These are phyloP conservation scores for Streptopelia turtur DNA, from an alignment of 2,797 vertebrate genomes.

Conservation along the genomic window DNA sequence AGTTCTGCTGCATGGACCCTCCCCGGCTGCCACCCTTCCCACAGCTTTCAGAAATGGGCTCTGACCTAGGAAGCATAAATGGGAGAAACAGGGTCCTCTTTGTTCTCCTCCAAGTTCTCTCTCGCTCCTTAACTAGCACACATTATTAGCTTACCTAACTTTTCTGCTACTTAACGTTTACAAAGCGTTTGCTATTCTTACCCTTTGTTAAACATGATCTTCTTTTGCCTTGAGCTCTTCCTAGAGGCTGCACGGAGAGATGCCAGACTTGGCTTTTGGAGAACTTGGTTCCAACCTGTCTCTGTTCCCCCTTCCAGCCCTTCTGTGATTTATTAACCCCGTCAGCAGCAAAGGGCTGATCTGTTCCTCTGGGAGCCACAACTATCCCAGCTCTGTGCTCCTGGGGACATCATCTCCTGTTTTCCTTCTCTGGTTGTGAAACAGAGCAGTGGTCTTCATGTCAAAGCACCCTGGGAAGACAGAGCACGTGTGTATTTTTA, in stretches of 20 bases:
- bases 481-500: not conserved
- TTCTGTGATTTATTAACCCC: not conserved
- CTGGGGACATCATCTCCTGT: not conserved
- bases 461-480: not conserved
- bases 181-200: no score
- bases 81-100: not conserved
- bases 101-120: not conserved
- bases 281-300: not conserved
- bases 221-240: not conserved
- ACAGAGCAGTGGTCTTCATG: not conserved
- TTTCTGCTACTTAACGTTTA: not conserved
- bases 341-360: not conserved
- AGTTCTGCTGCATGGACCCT: not conserved
- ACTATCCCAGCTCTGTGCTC: not conserved
- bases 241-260: not conserved
- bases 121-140: not conserved
- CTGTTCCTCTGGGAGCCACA: not conserved
- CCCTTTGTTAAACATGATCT: not conserved
- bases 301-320: not conserved
- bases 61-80: not conserved
- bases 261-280: not conserved
- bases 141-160: not conserved
- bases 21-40: not conserved
- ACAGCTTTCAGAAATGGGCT: not conserved
- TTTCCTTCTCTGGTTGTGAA: not conserved